Evolutionary conservation across 2,888 invertebrate species (phyloP), one percentile per base, ranked within the genome.

Genomic region (Rhamphomyia laevipes): DNA sequence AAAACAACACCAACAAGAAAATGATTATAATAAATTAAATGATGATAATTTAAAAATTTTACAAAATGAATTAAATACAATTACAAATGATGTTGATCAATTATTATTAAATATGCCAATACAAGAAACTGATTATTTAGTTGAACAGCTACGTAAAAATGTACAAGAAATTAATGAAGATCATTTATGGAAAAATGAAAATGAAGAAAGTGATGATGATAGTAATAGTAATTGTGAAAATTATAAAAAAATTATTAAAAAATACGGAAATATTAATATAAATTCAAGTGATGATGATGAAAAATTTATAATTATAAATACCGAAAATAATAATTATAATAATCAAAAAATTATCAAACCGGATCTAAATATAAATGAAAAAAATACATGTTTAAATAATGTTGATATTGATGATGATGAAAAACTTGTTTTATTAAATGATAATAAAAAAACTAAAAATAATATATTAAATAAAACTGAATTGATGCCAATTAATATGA

Each of bases 151-250:
- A 49, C 61, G 63, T 31, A 61, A 62, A 52, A 66, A 62, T 51
- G 63, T 65, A 17, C 62, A 60, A 44, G 62, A 66, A 60, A 67
- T 67, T 56, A 67, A 67, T 62, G 62, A 67, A 59, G 66, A 67
- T 59, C 64, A 65, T 57, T 57, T 66, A 48, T 4, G 21, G 17
- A 18, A 35, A 23, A 17, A 37, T 43, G 10, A 31, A 37, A 35
- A 17, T 42, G 44, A 35, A 23, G 47, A 21, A 27, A 35, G 38
- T 42, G 48, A 41, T 47, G 21, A 27, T 46, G 35, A 31, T 40
- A 45, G 42, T 49, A 35, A 27, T 47, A 31, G 41, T 45, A 21
- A 18, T 41, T 47, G 21, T 31, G 37, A 30, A 37, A 43, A 40
- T 31, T 27, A 17, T 38, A 45, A 15, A 47, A 42, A 7, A 12